phyloP scores from a whole-genome alignment of 2,797 vertebrate species.

The Halcyon chelicuti region DNA sequence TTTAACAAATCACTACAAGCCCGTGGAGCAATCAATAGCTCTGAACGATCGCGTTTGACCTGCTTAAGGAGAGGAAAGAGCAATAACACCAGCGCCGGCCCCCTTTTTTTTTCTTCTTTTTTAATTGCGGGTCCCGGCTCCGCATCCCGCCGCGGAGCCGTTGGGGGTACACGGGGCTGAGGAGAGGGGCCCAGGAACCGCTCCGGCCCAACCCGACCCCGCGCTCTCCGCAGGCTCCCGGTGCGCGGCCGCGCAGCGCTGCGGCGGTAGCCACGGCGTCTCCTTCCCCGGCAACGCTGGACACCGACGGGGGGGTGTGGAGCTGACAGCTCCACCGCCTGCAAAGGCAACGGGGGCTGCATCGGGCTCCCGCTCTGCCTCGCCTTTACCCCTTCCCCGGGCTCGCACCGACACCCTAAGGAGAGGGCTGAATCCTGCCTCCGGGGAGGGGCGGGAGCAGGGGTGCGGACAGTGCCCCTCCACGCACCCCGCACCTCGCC shows the following conservation, averaged over 20 bases:
- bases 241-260: neutral
- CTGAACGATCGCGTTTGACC: constrained; percentile 60
- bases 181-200: neutral
- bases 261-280: neutral
- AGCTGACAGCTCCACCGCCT: neutral
- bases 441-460: fast-evolving
- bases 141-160: neutral
- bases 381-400: neutral
- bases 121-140: neutral
- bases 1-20: constrained; percentile 52
- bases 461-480: neutral
- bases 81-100: neutral
- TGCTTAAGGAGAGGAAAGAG: constrained; percentile 53
- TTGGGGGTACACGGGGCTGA: neutral
- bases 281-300: neutral
- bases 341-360: neutral
- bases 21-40: constrained; percentile 56
- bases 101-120: too few species aligned
- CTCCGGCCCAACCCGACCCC: neutral
- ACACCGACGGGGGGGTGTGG: too few species aligned
- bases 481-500: neutral
- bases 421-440: neutral
- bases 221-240: neutral
- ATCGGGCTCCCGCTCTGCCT: neutral
- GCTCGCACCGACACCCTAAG: neutral